phyloP scores from a whole-genome alignment of 2,113 vertebrate species.

The Pelusios castaneus region DNA sequence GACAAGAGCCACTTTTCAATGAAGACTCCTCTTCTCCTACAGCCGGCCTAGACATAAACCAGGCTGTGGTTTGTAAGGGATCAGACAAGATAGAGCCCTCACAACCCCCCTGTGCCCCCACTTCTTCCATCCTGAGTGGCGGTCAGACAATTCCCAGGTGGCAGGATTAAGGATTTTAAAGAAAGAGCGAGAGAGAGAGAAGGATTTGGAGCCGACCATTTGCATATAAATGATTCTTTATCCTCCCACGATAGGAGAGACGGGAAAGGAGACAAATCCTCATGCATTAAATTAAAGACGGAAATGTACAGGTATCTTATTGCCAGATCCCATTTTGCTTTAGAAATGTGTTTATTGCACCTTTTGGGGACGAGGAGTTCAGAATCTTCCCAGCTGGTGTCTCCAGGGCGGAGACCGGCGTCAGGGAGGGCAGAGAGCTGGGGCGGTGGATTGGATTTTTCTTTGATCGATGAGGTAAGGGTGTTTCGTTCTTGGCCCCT shows the following conservation, averaged over 20 bases:
- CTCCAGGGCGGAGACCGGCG: constrained; percentile 19
- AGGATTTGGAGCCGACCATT: constrained; percentile 65
- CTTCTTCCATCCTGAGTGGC: not conserved
- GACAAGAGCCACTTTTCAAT: not conserved
- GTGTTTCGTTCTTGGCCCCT: constrained; percentile 32
- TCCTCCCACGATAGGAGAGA: constrained; percentile 77
- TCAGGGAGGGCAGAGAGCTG: not conserved
- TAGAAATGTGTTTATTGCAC: constrained; percentile 77
- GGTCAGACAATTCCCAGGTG: not conserved
- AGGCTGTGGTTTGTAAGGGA: not conserved
- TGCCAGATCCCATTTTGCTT: constrained; percentile 86
- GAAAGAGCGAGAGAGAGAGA: constrained; percentile 33
- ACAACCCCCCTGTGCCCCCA: not conserved
- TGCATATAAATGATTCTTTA: constrained; percentile 82
- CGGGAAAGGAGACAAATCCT: constrained; percentile 70
- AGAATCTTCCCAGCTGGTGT: constrained; percentile 65
- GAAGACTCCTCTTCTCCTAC: not conserved
- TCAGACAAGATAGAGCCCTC: not conserved
- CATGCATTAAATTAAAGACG: constrained; percentile 91
- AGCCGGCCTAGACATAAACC: not conserved
- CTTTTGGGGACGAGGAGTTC: constrained; percentile 38
- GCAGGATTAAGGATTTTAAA: not conserved
- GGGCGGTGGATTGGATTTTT: constrained; percentile 3
- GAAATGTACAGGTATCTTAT: constrained; percentile 91
- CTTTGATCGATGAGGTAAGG: constrained; percentile 58